These are phyloP conservation scores for Eupithecia insigniata DNA, from an alignment of 2,888 invertebrate genomes.

Conservation along the genomic window DNA sequence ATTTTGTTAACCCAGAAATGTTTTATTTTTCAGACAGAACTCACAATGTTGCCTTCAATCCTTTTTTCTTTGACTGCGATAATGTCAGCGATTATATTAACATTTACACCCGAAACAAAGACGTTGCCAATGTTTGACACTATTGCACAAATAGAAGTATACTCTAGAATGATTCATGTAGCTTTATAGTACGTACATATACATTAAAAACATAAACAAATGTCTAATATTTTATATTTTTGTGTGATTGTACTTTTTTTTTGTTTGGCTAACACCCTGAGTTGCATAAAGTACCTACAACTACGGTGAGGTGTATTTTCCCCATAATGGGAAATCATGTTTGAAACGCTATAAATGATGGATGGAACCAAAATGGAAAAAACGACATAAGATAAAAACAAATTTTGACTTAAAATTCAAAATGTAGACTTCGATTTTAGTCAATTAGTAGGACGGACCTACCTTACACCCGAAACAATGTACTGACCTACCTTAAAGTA, in stretches of 20 bases:
- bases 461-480: too few species aligned
- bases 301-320: too few species aligned
- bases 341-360: too few species aligned
- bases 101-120: conserved; percentile 72
- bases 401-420: too few species aligned
- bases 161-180: conserved; percentile 48
- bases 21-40: conserved; percentile 56
- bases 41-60: conserved; percentile 63
- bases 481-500: too few species aligned
- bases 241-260: neutral
- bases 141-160: conserved; percentile 65
- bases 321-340: too few species aligned
- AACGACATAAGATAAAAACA: too few species aligned
- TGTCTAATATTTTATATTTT: neutral
- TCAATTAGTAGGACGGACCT: too few species aligned
- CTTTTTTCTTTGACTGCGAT: conserved; percentile 65
- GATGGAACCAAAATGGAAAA: too few species aligned
- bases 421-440: too few species aligned
- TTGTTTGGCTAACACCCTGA: neutral
- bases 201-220: neutral
- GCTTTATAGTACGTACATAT: neutral
- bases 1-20: too few species aligned
- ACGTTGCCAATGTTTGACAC: conserved; percentile 69
- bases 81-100: conserved; percentile 57
- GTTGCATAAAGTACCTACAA: too few species aligned